Evolutionary conservation across 1,140 invertebrate genomes (phyloP), one percentile per base, ranked within the genome.

Genomic region (Mya arenaria): DNA sequence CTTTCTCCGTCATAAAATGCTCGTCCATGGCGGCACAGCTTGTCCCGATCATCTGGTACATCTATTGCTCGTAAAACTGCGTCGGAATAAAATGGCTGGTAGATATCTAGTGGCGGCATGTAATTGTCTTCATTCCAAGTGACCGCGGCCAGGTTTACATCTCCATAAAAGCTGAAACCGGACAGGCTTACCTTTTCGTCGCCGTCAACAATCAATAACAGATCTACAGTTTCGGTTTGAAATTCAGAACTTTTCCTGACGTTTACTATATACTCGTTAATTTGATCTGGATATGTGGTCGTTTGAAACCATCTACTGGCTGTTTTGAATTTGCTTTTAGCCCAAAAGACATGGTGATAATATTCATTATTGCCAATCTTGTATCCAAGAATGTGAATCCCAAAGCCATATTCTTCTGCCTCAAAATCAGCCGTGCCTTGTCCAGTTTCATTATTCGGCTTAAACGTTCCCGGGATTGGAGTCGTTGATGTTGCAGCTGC

Each of bases 1-100:
- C 74, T 77, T 34, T 77, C 74, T n/a, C 25, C 58, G 15, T 77
- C 74, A 63, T 77, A 65, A 37, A 65, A 77, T 1, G 39, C 74
- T 19, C 37, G 23, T 8, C 74, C 74, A 52, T 77, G 58, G 19
- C 60, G 37, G 37, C 74, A 77, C 4, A 37, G 60, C 37, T 65
- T 77, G 36, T 77, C 74, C 2, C n/a, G 25, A 36, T 17, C 28
- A 44, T 66, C 58, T 13, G 74, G 74, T 25, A 77, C 37, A 25
- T 77, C 6, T 0, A 77, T 66, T 32, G 36, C 6, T 23, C 32
- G 30, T 17, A 77, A 32, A 17, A 65, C 34, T 19, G 62, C 60
- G 17, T 77, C 44, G n/a, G 52, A 63, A 15, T 77, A 65, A 34
- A 77, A 77, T 15, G 74, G 74, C 6, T 52, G 48, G 62, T 66